Evolutionary conservation across 2,888 invertebrate genomes (phyloP), one percentile per base, ranked within the genome.

Genomic region (Synergus japonicus): DNA sequence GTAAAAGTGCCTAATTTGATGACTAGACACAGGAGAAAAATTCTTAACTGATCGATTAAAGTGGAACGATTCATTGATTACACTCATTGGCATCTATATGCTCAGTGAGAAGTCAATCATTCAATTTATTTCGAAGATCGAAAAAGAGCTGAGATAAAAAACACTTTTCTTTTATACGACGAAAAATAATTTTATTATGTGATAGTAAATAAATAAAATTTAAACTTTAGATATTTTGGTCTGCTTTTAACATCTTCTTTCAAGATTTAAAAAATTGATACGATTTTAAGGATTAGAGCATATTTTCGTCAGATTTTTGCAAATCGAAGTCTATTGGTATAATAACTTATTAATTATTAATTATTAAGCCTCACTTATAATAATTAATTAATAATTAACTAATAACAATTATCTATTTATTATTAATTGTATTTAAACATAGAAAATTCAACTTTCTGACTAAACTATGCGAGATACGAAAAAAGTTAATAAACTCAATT

Each of bases 41-140:
- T 73, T 73, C 54, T 37, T 54, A 3, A 37, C 73, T 69, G 69
- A 49, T 49, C 54, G 69, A 69, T 37, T 29, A 13, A 69, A 37
- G 9, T 46, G 49, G 49, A 49, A n/a, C 69, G 15, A 73, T 54
- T 73, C n/a, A 29, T 29, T 54, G 54, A 41, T 73, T 73, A 54
- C 37, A 49, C 54, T n/a, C 1, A 49, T 10, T 37, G 29, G 22
- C n/a, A 49, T 60, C 60, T 60, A 60, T 29, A 12, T 5, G 7
- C 9, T 8, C 13, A 37, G 37, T n/a, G 29, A 49, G 46, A 46
- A 69, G 15, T 9, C 13, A 69, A 10, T 66, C 8, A 10, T 22
- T 60, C 12, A 22, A 60, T 60, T 18, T 4, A 22, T 7, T 2
- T 22, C 60, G 13, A 46, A 13, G 37, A 37, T 37, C 37, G 5